Base-by-base conservation (phyloP, 1,140 invertebrate species). In the Rhagoletis zephyria region DNA sequence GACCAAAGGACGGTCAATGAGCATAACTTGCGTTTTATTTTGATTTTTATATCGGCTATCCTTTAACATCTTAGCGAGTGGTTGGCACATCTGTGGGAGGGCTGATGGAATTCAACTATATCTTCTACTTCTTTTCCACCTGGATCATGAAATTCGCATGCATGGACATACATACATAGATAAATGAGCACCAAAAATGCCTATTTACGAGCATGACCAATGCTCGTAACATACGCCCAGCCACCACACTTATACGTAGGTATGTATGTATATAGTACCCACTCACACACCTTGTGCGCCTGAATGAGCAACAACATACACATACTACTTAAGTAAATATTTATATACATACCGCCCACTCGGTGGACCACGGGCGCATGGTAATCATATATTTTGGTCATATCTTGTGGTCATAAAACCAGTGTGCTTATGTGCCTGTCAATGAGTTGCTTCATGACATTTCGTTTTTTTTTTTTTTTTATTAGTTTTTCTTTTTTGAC, bases 341-440 rank as follows among this genome's bases (percentile, higher is more conserved):
- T 16, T 48, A 4, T 64, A 48, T 65, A 60, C 48, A 14, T 86
- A 45, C 14, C n/a, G 51, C 63, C n/a, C 65, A 56, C n/a, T 9
- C 89, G 90, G 88, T 89, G 90, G 91, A 92, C 30, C 30, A 30
- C 30, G 30, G 30, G 30, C 91, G 92, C 91, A 92, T 91, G 91
- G 91, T 92, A 92, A 92, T 92, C 91, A 92, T 92, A 92, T 92
- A 92, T 92, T 92, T 92, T 92, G 91, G 91, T 92, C 91, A 92
- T 92, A 92, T 92, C 91, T 92, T 89, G 91, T 90, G 91, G 89
- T 89, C 90, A 92, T 92, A 92, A 92, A 92, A 92, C 91, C 91
- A 92, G 91, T 91, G 91, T 92, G 91, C 91, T 92, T 92, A 92
- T 92, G 91, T 91, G 91, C 90, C 90, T 92, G 91, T 92, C 91